phyloP scores from a whole-genome alignment of 2,113 vertebrate species.

The Rhodinocichla rosea region DNA sequence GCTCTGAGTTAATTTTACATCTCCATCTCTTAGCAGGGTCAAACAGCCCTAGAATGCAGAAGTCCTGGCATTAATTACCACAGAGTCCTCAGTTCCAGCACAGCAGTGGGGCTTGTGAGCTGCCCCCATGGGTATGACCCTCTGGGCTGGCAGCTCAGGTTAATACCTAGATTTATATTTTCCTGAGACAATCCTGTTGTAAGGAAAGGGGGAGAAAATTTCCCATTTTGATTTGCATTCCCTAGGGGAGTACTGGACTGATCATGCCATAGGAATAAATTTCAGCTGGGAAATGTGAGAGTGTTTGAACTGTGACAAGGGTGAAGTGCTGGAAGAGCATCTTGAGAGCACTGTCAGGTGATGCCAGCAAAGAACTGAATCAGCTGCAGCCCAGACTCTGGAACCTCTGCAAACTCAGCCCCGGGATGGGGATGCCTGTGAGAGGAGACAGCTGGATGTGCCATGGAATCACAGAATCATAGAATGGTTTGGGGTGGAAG shows the following conservation, averaged over 20 bases:
- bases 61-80: neutral
- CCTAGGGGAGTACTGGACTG: neutral
- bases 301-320: neutral
- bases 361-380: neutral
- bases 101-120: neutral
- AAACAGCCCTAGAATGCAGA: neutral
- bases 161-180: slow-evolving; percentile 8
- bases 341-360: fast-evolving
- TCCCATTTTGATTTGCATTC: neutral
- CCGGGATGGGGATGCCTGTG: neutral
- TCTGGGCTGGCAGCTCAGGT: neutral
- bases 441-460: neutral
- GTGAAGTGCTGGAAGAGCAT: neutral
- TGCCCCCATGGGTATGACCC: neutral
- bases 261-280: neutral
- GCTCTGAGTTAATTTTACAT: neutral
- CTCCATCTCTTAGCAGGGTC: neutral
- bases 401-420: neutral
- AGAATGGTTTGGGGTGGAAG: neutral
- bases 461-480: neutral
- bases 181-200: neutral
- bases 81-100: neutral
- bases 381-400: neutral
- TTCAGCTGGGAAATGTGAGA: neutral
- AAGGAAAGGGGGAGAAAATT: neutral